Evolutionary conservation across 2,797 vertebrate genomes (phyloP).

Genomic region (Anableps anableps): DNA sequence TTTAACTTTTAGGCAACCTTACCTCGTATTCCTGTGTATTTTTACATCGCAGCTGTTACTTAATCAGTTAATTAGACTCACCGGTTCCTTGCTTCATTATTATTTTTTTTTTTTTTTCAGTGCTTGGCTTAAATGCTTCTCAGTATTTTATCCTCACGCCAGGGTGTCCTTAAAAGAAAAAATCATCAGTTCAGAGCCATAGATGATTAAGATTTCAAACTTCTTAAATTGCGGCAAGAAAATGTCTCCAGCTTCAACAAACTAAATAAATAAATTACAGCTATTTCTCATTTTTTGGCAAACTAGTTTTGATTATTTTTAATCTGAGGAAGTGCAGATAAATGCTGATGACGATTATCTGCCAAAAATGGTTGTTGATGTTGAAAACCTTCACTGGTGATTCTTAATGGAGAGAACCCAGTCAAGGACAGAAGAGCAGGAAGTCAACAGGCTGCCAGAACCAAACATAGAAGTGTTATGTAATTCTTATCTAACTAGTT

Average conservation of each 20-base stretch:
- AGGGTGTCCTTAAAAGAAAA: not conserved
- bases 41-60: not conserved
- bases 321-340: not conserved
- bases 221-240: not conserved
- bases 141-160: not conserved
- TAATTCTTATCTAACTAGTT: constrained; percentile 28
- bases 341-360: not conserved
- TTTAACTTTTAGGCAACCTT: not conserved
- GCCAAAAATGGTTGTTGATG: not conserved
- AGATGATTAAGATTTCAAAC: not conserved
- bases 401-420: not conserved
- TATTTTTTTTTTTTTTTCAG: not conserved
- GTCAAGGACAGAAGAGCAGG: not conserved
- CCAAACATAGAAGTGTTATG: constrained; percentile 12
- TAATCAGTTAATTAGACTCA: not conserved
- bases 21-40: not conserved
- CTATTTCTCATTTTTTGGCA: not conserved
- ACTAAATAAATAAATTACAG: not conserved
- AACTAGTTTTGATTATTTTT: not conserved
- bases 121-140: not conserved
- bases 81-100: not conserved
- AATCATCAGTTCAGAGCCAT: not conserved
- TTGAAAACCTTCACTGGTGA: not conserved
- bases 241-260: not conserved
- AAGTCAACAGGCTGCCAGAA: constrained; percentile 1